Percentiles rank a stretch among this genome's conserved stretches.
Conservation (phyloP, 2,888 invertebrate genomes). For the Trichogramma dendrolimi region DNA sequence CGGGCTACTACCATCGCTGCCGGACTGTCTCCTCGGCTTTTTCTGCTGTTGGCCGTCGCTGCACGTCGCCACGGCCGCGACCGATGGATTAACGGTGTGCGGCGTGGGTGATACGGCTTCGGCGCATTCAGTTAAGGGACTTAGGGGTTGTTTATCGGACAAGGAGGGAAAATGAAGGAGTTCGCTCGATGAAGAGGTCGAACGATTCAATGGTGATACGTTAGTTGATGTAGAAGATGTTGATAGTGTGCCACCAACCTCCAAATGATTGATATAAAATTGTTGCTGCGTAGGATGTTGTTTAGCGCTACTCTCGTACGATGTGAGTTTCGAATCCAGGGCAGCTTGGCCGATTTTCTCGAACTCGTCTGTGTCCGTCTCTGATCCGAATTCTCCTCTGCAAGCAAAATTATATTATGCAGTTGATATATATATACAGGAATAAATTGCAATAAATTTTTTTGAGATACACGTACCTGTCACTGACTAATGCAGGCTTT, state of each 20-base stretch:
- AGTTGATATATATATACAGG: background rate
- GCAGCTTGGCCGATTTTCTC: conserved; percentile 68
- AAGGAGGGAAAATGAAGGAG: conserved; percentile 39
- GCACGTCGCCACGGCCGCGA: conserved; percentile 42
- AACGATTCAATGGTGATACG: conserved; percentile 39
- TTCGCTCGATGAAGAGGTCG: conserved; percentile 39
- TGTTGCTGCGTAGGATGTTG: conserved; percentile 31
- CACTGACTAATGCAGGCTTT: conserved; percentile 38
- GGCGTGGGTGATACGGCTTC: conserved; percentile 26
- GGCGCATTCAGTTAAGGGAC: conserved; percentile 45
- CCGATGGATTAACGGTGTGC: conserved; percentile 12
- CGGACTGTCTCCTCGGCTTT: conserved; percentile 48
- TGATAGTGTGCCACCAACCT: conserved; percentile 48
- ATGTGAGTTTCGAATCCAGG: conserved; percentile 42
- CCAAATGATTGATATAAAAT: conserved; percentile 43
- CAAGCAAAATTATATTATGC: conserved; percentile 4
- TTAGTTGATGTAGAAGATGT: conserved; percentile 47
- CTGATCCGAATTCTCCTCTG: conserved; percentile 71
- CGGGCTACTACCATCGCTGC: conserved; percentile 47
- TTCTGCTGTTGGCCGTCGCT: conserved; percentile 45
- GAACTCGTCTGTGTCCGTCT: conserved; percentile 78
- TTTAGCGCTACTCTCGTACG: conserved; percentile 38
- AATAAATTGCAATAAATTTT: conserved; percentile 7
- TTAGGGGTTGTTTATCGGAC: conserved; percentile 38
- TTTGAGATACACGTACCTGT: conserved; percentile 38